Base-by-base conservation (phyloP, 2,113 vertebrate species). In the Sturnira hondurensis region DNA sequence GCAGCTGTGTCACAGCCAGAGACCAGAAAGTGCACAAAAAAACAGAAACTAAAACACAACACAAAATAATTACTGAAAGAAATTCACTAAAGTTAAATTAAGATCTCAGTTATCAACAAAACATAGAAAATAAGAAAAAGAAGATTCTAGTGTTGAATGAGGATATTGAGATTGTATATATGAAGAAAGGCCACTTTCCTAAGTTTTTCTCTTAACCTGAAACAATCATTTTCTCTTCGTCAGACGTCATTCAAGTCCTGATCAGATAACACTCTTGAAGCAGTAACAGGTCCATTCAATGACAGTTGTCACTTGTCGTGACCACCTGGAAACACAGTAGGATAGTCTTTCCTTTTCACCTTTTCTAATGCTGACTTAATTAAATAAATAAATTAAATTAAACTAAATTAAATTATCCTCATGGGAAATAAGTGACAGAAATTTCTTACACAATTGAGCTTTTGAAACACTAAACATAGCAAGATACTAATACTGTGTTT, bases 1-100 rank as follows among this genome's bases (percentile, higher is more conserved):
- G 31, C 85, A 96, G 50, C 88, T 89, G 91, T 76, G 88, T 87
- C 91, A 71, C 76, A 81, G 88, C 63, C 19, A 92, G 93, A 65
- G 68, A 36, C 47, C 47, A 70, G n/a, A 89, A 83, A 92, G n/a
- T 38, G 16, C 58, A 68, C 28, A 94, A 71, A n/a, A n/a, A 95
- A 96, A 95, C 54, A 81, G 52, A 96, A 95, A 94, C n/a, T 52
- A 50, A 63, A 70, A 95, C 73, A 63, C 61, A 50, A 43, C 52
- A 76, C 56, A 95, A 94, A 76, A 71, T 56, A 89, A 78, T 95
- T 68, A 71, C 77, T 83, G 41, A 58, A 73, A 85, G 28, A 82
- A 94, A 67, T 36, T 12, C n/a, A 45, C n/a, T 67, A 12, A 71
- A 17, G 28, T 77, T 50, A 81, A 96, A 41, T 17, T 14, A 71